Conservation (phyloP, 2,888 invertebrate genomes). For the Agonopterix subpropinquella region DNA sequence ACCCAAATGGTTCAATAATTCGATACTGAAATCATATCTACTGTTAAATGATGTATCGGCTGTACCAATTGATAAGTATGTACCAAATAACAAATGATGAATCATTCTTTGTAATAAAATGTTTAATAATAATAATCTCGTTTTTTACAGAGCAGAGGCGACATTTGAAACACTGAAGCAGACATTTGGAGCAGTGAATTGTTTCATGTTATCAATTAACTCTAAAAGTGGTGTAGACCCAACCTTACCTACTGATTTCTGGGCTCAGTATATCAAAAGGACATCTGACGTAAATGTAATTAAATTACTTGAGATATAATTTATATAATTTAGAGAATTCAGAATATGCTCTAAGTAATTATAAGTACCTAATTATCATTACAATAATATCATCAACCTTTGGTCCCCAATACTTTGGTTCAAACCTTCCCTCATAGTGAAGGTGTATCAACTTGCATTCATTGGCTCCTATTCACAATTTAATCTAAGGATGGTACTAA, state of each 20-base stretch:
- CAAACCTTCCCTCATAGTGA: no score
- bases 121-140: background rate
- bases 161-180: constrained; percentile 90
- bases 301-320: constrained; percentile 12
- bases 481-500: background rate
- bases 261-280: constrained; percentile 86
- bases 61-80: constrained; percentile 85
- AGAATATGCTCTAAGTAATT: constrained; percentile 1
- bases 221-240: constrained; percentile 79
- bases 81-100: constrained; percentile 1
- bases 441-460: no score
- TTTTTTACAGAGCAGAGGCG: constrained; percentile 83
- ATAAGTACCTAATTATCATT: no score
- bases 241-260: constrained; percentile 83
- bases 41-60: constrained; percentile 89
- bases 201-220: constrained; percentile 93
- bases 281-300: constrained; percentile 69
- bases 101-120: background rate
- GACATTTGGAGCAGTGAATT: constrained; percentile 89
- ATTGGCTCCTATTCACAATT: no score
- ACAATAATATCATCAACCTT: no score
- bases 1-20: constrained; percentile 88
- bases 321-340: background rate
- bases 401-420: no score
- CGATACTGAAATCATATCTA: constrained; percentile 91